phyloP scores from a whole-genome alignment of 1,140 invertebrate species.

The Ceratitis capitata region DNA sequence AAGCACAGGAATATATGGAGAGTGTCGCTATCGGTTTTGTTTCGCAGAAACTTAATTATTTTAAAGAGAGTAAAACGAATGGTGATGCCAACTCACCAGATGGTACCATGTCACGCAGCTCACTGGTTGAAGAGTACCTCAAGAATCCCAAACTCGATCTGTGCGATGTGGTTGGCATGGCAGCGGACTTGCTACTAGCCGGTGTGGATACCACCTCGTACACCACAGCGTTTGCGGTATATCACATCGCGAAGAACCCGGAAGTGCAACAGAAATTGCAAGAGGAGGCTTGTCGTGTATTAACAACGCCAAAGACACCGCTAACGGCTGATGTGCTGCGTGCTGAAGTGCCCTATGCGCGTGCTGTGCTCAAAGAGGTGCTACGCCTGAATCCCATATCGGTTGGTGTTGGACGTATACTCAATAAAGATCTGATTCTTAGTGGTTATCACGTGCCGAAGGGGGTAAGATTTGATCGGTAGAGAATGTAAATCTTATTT shows the following conservation, averaged over 20 bases:
- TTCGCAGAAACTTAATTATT: conserved; percentile 68
- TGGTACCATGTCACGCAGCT: conserved; percentile 49
- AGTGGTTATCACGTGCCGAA: conserved; percentile 86
- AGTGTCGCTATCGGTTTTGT: conserved; percentile 77
- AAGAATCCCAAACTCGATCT: conserved; percentile 73
- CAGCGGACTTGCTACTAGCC: conserved; percentile 84
- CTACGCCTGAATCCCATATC: conserved; percentile 85
- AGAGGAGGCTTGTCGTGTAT: conserved; percentile 71
- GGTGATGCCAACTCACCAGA: conserved; percentile 45
- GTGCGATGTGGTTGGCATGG: conserved; percentile 83
- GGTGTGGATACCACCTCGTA: conserved; percentile 90
- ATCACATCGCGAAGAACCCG: conserved; percentile 80
- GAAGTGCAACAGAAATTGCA: conserved; percentile 78
- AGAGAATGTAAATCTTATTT: background rate
- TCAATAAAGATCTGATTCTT: conserved; percentile 79
- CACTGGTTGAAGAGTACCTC: conserved; percentile 75
- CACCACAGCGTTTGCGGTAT: conserved; percentile 80
- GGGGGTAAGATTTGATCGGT: conserved; percentile 73
- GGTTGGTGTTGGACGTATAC: conserved; percentile 80
- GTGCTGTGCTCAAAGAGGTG: conserved; percentile 85
- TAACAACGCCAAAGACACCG: conserved; percentile 67
- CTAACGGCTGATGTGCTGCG: conserved; percentile 71
- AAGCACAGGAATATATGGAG: conserved; percentile 79
- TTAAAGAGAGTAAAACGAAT: conserved; percentile 52
- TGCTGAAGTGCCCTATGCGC: conserved; percentile 75